A percentile compares a stretch with the other conserved stretches of the same genome.
Evolutionary conservation across 1,140 invertebrate genomes (phyloP).

Genomic region (Listronotus bonariensis): DNA sequence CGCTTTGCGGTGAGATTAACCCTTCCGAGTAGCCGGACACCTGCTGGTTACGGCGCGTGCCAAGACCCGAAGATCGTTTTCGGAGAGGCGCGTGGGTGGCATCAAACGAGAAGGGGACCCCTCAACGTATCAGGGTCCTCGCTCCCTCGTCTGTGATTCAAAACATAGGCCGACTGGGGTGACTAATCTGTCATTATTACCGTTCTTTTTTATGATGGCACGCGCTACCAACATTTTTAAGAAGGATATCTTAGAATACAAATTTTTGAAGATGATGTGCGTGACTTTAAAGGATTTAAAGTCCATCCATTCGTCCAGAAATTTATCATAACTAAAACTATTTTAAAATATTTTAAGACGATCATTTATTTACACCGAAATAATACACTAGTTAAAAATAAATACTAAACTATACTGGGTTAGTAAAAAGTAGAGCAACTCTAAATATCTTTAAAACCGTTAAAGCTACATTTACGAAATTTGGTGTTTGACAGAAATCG

Average conservation of each 20-base stretch:
- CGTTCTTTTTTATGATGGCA: conserved; percentile 29
- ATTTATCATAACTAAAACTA: no score
- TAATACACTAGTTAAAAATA: no score
- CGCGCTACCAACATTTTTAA: conserved; percentile 23
- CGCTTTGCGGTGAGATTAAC: conserved; percentile 28
- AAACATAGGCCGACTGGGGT: conserved; percentile 30
- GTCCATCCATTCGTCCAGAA: no score
- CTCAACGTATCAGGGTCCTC: conserved; percentile 14
- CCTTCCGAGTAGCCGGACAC: conserved; percentile 32
- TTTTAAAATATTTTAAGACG: no score
- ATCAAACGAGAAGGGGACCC: conserved; percentile 22
- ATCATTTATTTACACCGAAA: no score
- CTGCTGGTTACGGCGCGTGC: conserved; percentile 28
- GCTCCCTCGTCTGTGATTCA: conserved; percentile 30
- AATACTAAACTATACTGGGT: no score
- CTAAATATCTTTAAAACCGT: no score
- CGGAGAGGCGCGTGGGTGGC: conserved; percentile 32
- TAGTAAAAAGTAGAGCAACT: no score
- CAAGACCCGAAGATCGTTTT: conserved; percentile 31
- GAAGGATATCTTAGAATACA: background rate
- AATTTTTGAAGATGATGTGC: background rate
- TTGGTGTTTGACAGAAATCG: no score
- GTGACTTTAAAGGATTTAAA: background rate
- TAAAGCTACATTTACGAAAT: no score
- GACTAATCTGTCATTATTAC: conserved; percentile 35